These are phyloP conservation scores for Brachyhypopomus gauderio DNA, from an alignment of 2,113 vertebrate genomes.

Conservation along the genomic window DNA sequence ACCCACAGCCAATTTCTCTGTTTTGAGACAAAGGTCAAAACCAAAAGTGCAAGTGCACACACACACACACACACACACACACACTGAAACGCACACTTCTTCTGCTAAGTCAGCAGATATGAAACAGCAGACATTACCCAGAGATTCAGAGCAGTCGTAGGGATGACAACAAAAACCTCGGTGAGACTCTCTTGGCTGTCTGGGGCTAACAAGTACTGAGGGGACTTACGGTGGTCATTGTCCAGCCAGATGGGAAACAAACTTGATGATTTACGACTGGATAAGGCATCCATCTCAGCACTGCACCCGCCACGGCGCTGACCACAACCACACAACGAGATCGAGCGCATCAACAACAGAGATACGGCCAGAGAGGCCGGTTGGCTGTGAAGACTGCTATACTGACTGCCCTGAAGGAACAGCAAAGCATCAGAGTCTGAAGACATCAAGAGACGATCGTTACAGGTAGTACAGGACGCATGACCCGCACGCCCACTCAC, in stretches of 20 bases:
- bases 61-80: conserved; percentile 11
- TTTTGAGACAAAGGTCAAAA: conserved; percentile 55
- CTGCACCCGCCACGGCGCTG: neutral
- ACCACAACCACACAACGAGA: neutral
- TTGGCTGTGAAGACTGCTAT: neutral
- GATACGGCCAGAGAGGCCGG: neutral
- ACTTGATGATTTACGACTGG: neutral
- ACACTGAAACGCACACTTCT: neutral
- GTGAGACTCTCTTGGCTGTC: neutral
- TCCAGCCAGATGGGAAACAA: neutral
- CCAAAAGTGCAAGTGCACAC: neutral
- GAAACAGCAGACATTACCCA: conserved; percentile 31
- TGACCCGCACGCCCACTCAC: neutral
- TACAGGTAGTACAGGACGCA: neutral
- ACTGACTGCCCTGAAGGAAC: neutral
- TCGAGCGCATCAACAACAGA: neutral
- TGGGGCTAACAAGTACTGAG: neutral
- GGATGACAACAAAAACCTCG: neutral
- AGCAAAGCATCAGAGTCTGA: neutral
- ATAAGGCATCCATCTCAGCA: neutral
- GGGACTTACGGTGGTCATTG: too few relatives aligned
- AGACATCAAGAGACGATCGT: neutral
- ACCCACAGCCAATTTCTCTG: conserved; percentile 9
- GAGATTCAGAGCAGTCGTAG: conserved; percentile 3
- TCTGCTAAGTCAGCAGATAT: conserved; percentile 49